Evolutionary conservation across 2,888 invertebrate genomes (phyloP).

Genomic region (Chrysomela aeneicollis): DNA sequence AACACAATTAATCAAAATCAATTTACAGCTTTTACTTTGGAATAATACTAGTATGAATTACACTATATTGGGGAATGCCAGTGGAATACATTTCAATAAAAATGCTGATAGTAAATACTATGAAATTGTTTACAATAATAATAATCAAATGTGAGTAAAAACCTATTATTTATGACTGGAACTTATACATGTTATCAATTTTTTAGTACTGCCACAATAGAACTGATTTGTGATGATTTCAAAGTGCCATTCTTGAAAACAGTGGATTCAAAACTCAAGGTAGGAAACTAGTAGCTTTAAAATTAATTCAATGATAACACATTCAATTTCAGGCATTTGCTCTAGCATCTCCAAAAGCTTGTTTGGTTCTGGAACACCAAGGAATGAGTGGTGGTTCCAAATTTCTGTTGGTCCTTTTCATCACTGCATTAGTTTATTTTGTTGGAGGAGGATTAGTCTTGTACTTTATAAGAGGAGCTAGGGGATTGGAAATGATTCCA

Average conservation of each 20-base stretch:
- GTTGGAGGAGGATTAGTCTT: slow-evolving; percentile 72
- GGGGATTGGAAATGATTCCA: slow-evolving; percentile 77
- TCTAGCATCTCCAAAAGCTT: slow-evolving; percentile 65
- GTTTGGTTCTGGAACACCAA: slow-evolving; percentile 60
- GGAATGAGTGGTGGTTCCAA: slow-evolving; percentile 70
- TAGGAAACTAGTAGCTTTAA: slow-evolving; percentile 1
- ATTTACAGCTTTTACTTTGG: too few relatives aligned
- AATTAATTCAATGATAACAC: slow-evolving; percentile 12
- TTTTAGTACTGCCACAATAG: slow-evolving; percentile 34
- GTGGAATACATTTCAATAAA: slow-evolving; percentile 21
- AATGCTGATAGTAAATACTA: slow-evolving; percentile 22
- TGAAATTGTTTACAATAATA: neutral
- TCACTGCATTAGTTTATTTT: slow-evolving; percentile 68
- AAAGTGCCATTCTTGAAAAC: slow-evolving; percentile 44
- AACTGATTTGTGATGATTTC: slow-evolving; percentile 41
- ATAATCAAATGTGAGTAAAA: neutral
- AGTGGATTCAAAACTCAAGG: slow-evolving; percentile 12
- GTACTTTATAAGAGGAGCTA: slow-evolving; percentile 74
- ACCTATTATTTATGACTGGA: neutral
- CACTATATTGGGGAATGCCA: slow-evolving; percentile 14
- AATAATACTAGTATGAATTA: too few relatives aligned
- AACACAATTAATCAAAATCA: neutral
- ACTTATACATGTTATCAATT: neutral
- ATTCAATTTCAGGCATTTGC: slow-evolving; percentile 59
- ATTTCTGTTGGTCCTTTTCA: slow-evolving; percentile 70